Conservation (phyloP, 2,888 invertebrate genomes). For the Himalopsyche japonica region DNA sequence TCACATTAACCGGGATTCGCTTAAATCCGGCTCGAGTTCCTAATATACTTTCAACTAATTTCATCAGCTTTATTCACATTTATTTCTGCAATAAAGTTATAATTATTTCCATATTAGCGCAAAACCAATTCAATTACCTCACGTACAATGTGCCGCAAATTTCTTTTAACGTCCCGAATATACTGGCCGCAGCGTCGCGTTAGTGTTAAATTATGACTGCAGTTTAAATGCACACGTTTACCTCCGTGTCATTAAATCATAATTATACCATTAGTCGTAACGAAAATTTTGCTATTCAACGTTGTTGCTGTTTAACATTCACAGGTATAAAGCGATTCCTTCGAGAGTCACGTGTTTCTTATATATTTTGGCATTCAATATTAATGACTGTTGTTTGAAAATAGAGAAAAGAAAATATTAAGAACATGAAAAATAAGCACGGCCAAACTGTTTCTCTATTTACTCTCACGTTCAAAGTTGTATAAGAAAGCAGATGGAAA, state of each 20-base stretch:
- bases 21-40: too few relatives aligned
- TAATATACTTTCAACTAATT: too few relatives aligned
- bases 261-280: neutral
- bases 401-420: neutral
- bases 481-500: neutral
- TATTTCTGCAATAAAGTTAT: too few relatives aligned
- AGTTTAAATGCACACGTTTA: neutral
- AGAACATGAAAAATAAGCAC: neutral
- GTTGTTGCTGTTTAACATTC: neutral
- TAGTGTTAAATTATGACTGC: neutral
- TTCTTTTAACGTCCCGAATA: neutral
- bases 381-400: neutral
- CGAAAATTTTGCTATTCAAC: neutral
- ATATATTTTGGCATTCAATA: neutral
- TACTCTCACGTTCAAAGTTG: neutral
- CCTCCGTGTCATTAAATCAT: constrained; percentile 1
- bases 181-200: neutral
- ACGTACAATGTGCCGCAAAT: neutral
- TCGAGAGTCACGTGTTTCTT: neutral
- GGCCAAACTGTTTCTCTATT: neutral
- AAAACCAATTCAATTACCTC: neutral
- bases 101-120: too few relatives aligned
- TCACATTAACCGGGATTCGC: too few relatives aligned
- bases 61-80: too few relatives aligned
- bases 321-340: neutral